Conservation (phyloP, 1,140 invertebrate genomes). For the Oncopeltus fasciatus region DNA sequence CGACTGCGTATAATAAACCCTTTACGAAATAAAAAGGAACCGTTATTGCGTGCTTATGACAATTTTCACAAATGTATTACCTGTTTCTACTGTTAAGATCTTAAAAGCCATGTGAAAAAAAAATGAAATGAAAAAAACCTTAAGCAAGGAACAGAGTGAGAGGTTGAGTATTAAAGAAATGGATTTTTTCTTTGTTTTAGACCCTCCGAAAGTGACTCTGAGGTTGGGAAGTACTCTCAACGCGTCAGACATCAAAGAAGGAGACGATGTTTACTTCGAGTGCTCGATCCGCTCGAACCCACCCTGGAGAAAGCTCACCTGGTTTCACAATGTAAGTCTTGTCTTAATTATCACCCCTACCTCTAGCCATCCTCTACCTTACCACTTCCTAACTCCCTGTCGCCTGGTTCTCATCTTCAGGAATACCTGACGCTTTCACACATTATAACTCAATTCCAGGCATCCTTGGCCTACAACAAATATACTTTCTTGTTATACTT, state of each 20-base stretch:
- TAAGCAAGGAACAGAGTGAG: too few species aligned
- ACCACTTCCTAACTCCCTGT: neutral
- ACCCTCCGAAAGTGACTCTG: conserved; percentile 67
- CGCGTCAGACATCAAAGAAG: conserved; percentile 77
- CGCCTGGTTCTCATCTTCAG: neutral
- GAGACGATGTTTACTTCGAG: conserved; percentile 85
- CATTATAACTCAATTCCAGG: too few species aligned
- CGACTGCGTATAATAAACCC: too few species aligned
- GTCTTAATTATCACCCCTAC: neutral
- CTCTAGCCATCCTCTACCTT: neutral
- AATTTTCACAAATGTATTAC: too few species aligned
- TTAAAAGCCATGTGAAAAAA: too few species aligned
- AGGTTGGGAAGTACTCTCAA: conserved; percentile 70
- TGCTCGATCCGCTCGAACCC: conserved; percentile 81
- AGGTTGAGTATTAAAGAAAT: too few species aligned
- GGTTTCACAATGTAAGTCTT: conserved; percentile 67
- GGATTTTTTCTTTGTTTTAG: conserved; percentile 34
- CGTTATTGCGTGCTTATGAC: too few species aligned
- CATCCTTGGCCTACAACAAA: too few species aligned
- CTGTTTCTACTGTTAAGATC: too few species aligned
- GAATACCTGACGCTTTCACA: neutral
- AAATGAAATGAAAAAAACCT: too few species aligned
- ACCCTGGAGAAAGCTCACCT: conserved; percentile 64
- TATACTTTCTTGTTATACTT: too few species aligned
- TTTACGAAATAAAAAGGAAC: too few species aligned